Base-by-base conservation (phyloP, 2,797 vertebrate species). In the Lateolabrax maculatus region DNA sequence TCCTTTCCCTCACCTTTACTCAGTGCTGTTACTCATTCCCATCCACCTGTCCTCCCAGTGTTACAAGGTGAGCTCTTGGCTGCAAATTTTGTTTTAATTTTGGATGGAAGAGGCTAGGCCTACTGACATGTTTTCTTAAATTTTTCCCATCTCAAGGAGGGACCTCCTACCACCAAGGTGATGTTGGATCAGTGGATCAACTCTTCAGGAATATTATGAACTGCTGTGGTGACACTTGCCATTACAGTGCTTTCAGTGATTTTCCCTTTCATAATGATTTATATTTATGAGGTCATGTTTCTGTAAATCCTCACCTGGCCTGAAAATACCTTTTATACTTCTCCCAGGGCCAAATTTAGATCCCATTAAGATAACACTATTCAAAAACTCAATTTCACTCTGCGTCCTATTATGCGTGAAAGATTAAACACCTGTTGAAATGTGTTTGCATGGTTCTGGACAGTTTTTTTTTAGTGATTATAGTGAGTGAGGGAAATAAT, bases 1-100 rank as follows among this genome's bases (percentile, higher is more conserved):
- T 74, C 76, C 76, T 84, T 84, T 61, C 27, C 39, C 51, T 90
- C 75, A 83, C 84, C 85, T 88, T 80, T 72, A 56, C 60, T 58
- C 78, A 48, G 60, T 53, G 63, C 84, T 74, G 81, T 89, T 71
- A 53, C 71, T 81, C 72, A 80, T 73, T 73, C 31, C 76, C 27
- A 56, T 74, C 78, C 80, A 86, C 79, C 81, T 89, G 88, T 90
- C 79, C 21, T 77, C 61, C 19, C 71, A 70, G 23, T 51, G 72
- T 75, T 71, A 81, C 55, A 75, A 77, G 77, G 53, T 85, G 68
- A 85, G 62, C 39, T 79, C 65, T 80, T 87, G 78, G 79, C 75
- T 69, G 19, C 9, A 70, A 69, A 67, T 71, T 61, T 23, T n/a
- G 10, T 62, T 77, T 60, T 44, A 18, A 66, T 66, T 72, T 71